A percentile compares a stretch with the other conserved stretches of the same genome.
Evolutionary conservation across 2,888 invertebrate species (phyloP).

Genomic region (Tetragnatha montana): DNA sequence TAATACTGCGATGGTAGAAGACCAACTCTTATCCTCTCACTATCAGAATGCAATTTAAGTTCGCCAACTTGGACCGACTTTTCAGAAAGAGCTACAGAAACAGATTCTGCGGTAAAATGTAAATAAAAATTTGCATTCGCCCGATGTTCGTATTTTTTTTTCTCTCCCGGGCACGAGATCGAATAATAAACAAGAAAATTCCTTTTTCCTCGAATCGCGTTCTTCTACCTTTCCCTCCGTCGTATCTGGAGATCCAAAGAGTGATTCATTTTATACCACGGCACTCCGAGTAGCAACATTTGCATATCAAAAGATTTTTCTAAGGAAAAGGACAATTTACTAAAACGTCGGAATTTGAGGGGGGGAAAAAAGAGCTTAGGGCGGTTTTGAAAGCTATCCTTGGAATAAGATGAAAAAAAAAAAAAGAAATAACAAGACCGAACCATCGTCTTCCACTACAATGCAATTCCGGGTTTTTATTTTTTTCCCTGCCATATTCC

Average conservation of each 20-base stretch:
- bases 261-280: conserved; percentile 47
- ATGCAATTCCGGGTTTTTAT: background rate
- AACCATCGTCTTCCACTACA: conserved; percentile 21
- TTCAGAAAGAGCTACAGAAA: background rate
- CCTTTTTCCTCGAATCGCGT: conserved; percentile 16
- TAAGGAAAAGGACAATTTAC: conserved; percentile 45
- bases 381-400: conserved; percentile 37
- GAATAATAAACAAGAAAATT: conserved; percentile 43
- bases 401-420: conserved; percentile 22
- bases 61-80: conserved; percentile 7
- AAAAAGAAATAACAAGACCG: background rate
- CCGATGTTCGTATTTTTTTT: conserved; percentile 11
- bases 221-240: conserved; percentile 6
- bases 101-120: conserved; percentile 44
- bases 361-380: conserved; percentile 13
- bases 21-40: conserved; percentile 38
- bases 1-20: background rate
- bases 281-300: conserved; percentile 20
- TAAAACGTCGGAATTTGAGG: conserved; percentile 44
- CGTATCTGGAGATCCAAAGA: conserved; percentile 33
- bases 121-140: conserved; percentile 47
- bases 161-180: conserved; percentile 8
- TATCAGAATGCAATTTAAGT: conserved; percentile 51
- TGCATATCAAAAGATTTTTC: conserved; percentile 57
- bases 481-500: background rate